phyloP scores from a whole-genome alignment of 2,888 invertebrate species.

The Entomobrya multifasciata region DNA sequence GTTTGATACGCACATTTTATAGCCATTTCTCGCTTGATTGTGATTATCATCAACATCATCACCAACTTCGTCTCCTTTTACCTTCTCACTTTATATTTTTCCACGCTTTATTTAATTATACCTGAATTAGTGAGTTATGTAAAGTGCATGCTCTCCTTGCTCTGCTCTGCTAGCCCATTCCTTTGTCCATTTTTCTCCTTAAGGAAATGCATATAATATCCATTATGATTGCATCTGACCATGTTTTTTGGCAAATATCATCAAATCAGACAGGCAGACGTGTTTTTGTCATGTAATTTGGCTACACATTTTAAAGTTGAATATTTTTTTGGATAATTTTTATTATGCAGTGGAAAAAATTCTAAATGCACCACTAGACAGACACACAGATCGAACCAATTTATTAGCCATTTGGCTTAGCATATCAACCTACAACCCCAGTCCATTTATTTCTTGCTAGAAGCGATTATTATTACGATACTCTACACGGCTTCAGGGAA shows the following conservation, averaged over 20 bases:
- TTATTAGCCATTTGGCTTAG: too few species aligned
- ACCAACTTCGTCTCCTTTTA: background rate
- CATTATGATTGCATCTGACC: constrained; percentile 32
- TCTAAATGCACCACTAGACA: too few species aligned
- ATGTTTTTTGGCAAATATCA: constrained; percentile 42
- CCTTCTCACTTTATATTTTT: background rate
- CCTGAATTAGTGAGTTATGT: constrained; percentile 43
- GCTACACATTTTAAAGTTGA: constrained; percentile 6
- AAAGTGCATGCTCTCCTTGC: background rate
- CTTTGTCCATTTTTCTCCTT: too few species aligned
- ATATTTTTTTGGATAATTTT: too few species aligned
- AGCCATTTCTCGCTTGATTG: constrained; percentile 29
- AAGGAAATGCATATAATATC: constrained; percentile 23
- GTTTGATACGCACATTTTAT: constrained; percentile 50
- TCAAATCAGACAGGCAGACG: background rate
- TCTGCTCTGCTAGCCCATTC: constrained; percentile 3
- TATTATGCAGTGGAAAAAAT: too few species aligned
- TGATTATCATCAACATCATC: constrained; percentile 35
- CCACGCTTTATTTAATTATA: constrained; percentile 57
- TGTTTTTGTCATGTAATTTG: background rate
- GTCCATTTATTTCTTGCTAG: background rate
- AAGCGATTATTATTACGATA: too few species aligned
- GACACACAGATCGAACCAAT: too few species aligned
- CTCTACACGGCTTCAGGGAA: constrained; percentile 30
- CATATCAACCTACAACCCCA: constrained; percentile 38